These are phyloP conservation scores for Hemicrepidius hirtus DNA, from an alignment of 2,888 invertebrate species.

Conservation along the genomic window DNA sequence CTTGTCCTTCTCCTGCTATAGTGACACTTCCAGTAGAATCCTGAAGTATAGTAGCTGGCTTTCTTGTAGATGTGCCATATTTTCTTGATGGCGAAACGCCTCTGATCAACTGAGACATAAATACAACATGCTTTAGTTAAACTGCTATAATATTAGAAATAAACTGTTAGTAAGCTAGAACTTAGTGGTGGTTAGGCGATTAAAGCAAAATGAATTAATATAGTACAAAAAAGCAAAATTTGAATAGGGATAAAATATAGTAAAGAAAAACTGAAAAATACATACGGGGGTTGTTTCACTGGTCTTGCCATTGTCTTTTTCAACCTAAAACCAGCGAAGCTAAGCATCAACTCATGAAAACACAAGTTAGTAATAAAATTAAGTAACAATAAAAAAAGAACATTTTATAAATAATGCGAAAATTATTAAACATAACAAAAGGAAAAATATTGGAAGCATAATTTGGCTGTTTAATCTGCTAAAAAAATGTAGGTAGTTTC, in stretches of 20 bases:
- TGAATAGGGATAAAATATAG: slow-evolving; percentile 62
- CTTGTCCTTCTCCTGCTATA: slow-evolving; percentile 65
- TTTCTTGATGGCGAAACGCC: slow-evolving; percentile 74
- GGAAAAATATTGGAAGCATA: slow-evolving; percentile 5
- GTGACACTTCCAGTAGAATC: slow-evolving; percentile 70
- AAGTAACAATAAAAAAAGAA: slow-evolving; percentile 39
- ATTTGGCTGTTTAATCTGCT: not conserved
- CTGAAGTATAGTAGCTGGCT: slow-evolving; percentile 64
- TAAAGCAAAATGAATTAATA: slow-evolving; percentile 47
- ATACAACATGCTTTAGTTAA: not conserved
- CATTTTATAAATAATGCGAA: not conserved
- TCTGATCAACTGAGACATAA: slow-evolving; percentile 76
- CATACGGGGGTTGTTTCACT: slow-evolving; percentile 83
- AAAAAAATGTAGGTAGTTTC: not conserved
- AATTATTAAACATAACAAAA: not conserved
- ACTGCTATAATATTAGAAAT: slow-evolving; percentile 18
- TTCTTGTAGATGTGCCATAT: slow-evolving; percentile 61
- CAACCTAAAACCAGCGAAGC: slow-evolving; percentile 66
- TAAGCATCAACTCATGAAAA: slow-evolving; percentile 77
- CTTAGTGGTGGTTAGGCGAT: slow-evolving; percentile 29
- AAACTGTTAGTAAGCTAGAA: slow-evolving; percentile 12
- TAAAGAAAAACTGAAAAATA: slow-evolving; percentile 71
- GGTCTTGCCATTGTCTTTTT: slow-evolving; percentile 70
- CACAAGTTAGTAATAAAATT: slow-evolving; percentile 75
- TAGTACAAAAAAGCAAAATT: slow-evolving; percentile 42